A percentile compares a stretch with the other conserved stretches of the same genome.
Conservation (phyloP, 2,113 vertebrate genomes). For the Todiramphus chloris region DNA sequence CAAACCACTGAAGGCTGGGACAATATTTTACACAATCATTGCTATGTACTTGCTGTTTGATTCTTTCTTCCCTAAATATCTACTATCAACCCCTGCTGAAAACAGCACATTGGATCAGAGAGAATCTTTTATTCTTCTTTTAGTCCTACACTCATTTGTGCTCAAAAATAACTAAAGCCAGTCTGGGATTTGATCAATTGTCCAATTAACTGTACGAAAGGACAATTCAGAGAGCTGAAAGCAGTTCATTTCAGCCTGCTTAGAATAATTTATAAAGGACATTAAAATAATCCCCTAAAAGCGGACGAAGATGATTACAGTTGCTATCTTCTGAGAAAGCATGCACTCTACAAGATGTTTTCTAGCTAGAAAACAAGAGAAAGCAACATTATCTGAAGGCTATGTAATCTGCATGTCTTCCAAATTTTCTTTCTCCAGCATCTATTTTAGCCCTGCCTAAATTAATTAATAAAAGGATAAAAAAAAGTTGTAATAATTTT, state of each 20-base stretch:
- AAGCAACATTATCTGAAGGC: neutral
- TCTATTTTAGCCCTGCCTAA: neutral
- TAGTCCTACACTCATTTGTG: neutral
- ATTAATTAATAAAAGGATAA: neutral
- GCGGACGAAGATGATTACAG: neutral
- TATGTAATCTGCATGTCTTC: neutral
- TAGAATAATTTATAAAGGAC: neutral
- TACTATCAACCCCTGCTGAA: neutral
- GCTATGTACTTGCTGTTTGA: neutral
- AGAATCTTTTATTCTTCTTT: neutral
- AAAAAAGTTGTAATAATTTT: neutral
- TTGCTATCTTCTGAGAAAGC: neutral
- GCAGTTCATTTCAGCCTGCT: neutral
- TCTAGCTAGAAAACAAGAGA: neutral
- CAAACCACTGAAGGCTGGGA: neutral
- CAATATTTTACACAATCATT: neutral
- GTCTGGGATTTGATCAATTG: neutral
- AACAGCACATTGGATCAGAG: neutral
- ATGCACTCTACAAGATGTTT: neutral
- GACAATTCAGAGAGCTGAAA: neutral
- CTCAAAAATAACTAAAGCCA: neutral
- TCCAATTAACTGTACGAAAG: neutral
- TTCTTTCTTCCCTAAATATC: neutral
- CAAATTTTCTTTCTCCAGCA: neutral
- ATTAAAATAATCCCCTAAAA: neutral